Evolutionary conservation across 2,888 invertebrate genomes (phyloP).

Genomic region (Thymelicus lineola): DNA sequence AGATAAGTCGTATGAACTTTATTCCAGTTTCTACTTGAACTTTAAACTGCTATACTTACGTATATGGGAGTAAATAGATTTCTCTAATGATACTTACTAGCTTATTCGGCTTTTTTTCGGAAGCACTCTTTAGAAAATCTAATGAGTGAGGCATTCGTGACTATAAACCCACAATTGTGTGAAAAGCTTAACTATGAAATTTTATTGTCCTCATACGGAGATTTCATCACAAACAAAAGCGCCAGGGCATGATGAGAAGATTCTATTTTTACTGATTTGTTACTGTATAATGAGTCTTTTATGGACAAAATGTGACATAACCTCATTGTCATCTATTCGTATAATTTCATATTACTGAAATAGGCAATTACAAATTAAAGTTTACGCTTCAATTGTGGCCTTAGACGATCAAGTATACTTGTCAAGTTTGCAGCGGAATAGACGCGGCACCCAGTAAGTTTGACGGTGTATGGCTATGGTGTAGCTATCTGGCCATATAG

Average conservation of each 20-base stretch:
- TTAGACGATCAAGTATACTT: too few relatives aligned
- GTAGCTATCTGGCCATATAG: too few relatives aligned
- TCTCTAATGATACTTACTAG: slow-evolving; percentile 21
- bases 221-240: slow-evolving; percentile 23
- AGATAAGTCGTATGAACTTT: too few relatives aligned
- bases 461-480: too few relatives aligned
- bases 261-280: neutral
- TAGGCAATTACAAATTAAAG: too few relatives aligned
- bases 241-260: neutral
- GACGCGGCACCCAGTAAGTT: too few relatives aligned
- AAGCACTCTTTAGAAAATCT: slow-evolving; percentile 26
- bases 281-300: neutral
- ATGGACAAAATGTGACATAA: neutral
- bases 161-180: slow-evolving; percentile 12
- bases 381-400: too few relatives aligned
- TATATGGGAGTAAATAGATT: neutral
- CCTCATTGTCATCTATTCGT: too few relatives aligned
- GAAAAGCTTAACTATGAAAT: slow-evolving; percentile 10
- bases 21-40: too few relatives aligned
- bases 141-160: slow-evolving; percentile 26
- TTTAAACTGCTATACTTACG: neutral
- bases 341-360: too few relatives aligned
- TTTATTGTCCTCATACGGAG: slow-evolving; percentile 10
- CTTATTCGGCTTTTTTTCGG: slow-evolving; percentile 13
- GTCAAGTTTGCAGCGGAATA: too few relatives aligned